Conservation (phyloP, 2,888 invertebrate species). For the Drosophila pseudotakahashii region DNA sequence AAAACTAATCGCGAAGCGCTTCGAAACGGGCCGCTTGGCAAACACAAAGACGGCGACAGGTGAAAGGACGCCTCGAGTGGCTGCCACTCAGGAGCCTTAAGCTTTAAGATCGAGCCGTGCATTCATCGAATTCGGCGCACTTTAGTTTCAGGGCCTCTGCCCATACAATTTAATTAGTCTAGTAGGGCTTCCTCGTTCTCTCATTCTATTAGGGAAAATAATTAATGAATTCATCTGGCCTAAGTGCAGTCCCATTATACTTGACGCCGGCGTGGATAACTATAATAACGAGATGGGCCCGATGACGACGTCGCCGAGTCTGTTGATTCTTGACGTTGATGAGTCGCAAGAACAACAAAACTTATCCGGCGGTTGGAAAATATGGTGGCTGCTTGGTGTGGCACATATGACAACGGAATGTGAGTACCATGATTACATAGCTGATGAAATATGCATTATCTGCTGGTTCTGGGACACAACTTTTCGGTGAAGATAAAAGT, state of each 20-base stretch:
- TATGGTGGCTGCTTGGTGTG: conserved; percentile 4
- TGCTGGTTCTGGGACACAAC: conserved; percentile 8
- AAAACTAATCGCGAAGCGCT: conserved; percentile 32
- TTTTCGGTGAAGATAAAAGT: conserved; percentile 34
- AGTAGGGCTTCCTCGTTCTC: conserved; percentile 47
- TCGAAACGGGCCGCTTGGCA: conserved; percentile 20
- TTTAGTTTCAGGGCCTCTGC: conserved; percentile 20
- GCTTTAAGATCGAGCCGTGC: conserved; percentile 45
- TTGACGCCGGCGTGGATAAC: conserved; percentile 44
- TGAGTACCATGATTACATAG: conserved; percentile 30
- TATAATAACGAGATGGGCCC: conserved; percentile 1
- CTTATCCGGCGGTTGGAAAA: conserved; percentile 2
- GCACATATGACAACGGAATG: conserved; percentile 21
- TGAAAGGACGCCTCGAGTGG: conserved; percentile 38
- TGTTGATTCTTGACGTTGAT: conserved; percentile 44
- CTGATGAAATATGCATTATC: conserved; percentile 37
- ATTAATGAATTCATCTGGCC: conserved; percentile 76
- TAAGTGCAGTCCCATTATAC: conserved; percentile 72
- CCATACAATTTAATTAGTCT: conserved; percentile 66
- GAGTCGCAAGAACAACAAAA: conserved; percentile 35
- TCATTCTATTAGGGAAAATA: conserved; percentile 61
- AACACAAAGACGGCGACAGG: conserved; percentile 35
- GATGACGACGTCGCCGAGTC: conserved; percentile 26
- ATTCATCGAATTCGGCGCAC: conserved; percentile 58
- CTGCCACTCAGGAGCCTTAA: conserved; percentile 25